These are phyloP conservation scores for Laupala kohalensis DNA, from an alignment of 1,140 invertebrate species.

Conservation along the genomic window DNA sequence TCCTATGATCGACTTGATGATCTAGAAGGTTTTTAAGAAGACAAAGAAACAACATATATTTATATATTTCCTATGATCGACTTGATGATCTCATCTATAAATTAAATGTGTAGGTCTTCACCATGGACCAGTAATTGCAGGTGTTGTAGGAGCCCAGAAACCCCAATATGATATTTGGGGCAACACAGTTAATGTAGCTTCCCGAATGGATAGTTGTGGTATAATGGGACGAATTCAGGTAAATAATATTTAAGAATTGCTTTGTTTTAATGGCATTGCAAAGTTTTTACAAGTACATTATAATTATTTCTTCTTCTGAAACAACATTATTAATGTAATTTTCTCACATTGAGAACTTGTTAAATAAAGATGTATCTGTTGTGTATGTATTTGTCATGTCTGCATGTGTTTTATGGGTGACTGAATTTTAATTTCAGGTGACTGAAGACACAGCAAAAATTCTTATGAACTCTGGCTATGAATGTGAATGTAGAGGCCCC, in stretches of 20 bases:
- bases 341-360: background rate
- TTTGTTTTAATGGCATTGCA: background rate
- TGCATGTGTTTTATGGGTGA: background rate
- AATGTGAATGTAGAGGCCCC: slow-evolving; percentile 71
- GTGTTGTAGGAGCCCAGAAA: slow-evolving; percentile 89
- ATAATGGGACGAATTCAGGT: slow-evolving; percentile 74
- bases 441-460: slow-evolving; percentile 84
- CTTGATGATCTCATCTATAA: too few species aligned
- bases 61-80: too few species aligned
- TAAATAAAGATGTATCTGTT: background rate
- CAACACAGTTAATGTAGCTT: slow-evolving; percentile 92
- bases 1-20: too few species aligned
- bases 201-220: slow-evolving; percentile 92
- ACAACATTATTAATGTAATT: slow-evolving; percentile 1
- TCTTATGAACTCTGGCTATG: slow-evolving; percentile 66
- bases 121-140: slow-evolving; percentile 87
- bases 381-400: background rate
- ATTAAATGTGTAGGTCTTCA: slow-evolving; percentile 69
- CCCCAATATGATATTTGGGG: slow-evolving; percentile 98
- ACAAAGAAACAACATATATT: too few species aligned
- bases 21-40: too few species aligned
- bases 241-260: slow-evolving; percentile 3
- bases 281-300: background rate
- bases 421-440: slow-evolving; percentile 29
- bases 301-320: slow-evolving; percentile 1